These are phyloP conservation scores for Eubasilissa regina DNA, from an alignment of 1,140 invertebrate genomes.

Conservation along the genomic window DNA sequence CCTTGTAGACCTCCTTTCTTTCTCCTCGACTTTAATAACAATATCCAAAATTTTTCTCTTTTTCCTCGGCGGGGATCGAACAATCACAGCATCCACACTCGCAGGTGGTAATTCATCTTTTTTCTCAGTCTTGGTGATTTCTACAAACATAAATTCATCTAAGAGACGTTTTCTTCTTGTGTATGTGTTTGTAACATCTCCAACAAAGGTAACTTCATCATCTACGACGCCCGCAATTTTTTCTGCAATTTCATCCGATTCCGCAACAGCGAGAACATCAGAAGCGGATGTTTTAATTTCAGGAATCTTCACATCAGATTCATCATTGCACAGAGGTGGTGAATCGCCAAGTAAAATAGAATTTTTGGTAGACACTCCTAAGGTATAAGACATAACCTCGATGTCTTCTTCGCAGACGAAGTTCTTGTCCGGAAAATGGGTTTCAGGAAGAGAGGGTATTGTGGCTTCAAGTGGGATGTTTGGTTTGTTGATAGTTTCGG, in stretches of 20 bases:
- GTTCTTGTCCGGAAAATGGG: background rate
- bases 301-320: background rate
- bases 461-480: background rate
- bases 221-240: background rate
- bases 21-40: constrained; percentile 3
- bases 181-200: constrained; percentile 49
- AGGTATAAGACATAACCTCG: constrained; percentile 53
- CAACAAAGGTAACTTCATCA: constrained; percentile 37
- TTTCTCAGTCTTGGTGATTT: constrained; percentile 1
- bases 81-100: background rate
- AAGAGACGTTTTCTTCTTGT: constrained; percentile 49
- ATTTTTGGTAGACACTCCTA: background rate
- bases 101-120: background rate
- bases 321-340: background rate
- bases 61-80: constrained; percentile 22
- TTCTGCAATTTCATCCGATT: background rate
- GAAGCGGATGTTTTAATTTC: too few relatives aligned
- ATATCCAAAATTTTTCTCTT: background rate
- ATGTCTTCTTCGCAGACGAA: constrained; percentile 38
- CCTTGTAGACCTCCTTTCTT: background rate
- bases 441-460: background rate
- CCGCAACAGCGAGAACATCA: background rate
- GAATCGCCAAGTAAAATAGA: background rate
- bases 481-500: background rate
- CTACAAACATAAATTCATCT: constrained; percentile 48